Conservation (phyloP, 2,113 vertebrate genomes). For the Cephalopterus ornatus region DNA sequence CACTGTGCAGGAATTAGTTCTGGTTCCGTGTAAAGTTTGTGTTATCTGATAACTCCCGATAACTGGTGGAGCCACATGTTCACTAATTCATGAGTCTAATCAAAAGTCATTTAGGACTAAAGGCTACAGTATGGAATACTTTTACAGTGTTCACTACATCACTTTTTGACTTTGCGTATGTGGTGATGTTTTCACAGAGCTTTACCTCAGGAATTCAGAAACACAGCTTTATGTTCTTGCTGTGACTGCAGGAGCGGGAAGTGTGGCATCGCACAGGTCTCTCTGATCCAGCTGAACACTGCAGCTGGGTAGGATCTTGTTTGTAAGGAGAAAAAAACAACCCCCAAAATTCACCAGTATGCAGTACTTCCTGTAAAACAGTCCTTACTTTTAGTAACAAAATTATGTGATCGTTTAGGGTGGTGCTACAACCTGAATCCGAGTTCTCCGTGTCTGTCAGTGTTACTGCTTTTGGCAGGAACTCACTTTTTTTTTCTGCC, state of each 20-base stretch:
- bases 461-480: not conserved
- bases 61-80: conserved; percentile 24
- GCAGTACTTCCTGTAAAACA: not conserved
- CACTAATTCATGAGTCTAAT: conserved; percentile 56
- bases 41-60: conserved; percentile 68
- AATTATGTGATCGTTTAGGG: not conserved
- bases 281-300: not conserved
- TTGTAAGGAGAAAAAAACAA: not conserved
- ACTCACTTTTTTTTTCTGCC: not conserved
- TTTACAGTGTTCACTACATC: not conserved
- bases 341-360: fast-evolving
- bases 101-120: conserved; percentile 58
- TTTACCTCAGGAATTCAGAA: not conserved
- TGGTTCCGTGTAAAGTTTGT: conserved; percentile 62
- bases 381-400: not conserved
- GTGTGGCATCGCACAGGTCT: not conserved
- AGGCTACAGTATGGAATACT: conserved; percentile 2
- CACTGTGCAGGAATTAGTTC: conserved; percentile 59
- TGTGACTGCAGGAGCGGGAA: not conserved
- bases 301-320: not conserved
- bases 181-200: not conserved
- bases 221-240: not conserved
- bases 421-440: not conserved
- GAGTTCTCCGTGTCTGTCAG: not conserved
- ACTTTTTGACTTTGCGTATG: not conserved